Evolutionary conservation across 2,797 vertebrate species (phyloP), one percentile per base, ranked within the genome.

Genomic region (Rousettus madagascariensis): DNA sequence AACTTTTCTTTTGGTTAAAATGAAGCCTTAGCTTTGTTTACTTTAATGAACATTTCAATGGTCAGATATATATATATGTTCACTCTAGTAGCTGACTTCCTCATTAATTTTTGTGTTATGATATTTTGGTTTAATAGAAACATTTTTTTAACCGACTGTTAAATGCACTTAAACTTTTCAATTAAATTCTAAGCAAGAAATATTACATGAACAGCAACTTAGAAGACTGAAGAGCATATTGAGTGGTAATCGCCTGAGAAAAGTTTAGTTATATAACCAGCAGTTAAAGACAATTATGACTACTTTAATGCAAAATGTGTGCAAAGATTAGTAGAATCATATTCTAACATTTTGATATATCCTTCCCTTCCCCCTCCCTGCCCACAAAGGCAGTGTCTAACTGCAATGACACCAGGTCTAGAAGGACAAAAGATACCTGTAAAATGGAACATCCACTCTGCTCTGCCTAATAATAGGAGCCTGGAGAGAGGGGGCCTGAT

Each of bases 401-500:
- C 20, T 46, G 49, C 71, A 20, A 74, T 78, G 75, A 84, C 55
- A n/a, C 0, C 0, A 82, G 57, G 68, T 68, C 79, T 22, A 22
- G 33, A 33, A 82, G 51, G 43, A 96, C 74, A 92, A 75, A 97
- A 74, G 57, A 74, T 75, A 28, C 2, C 12, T 38, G 24, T 26
- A 41, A 93, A 57, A 75, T n/a, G 92, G 96, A 98, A 94, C 22
- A 79, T 85, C 65, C 57, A 77, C 78, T 30, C 51, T 13, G 55
- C 3, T 30, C 51, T 13, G 55, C 3, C 91, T 85, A 86, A 88
- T 92, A 89, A 78, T 17, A 38, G 66, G 65, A 88, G 15, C 33
- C 55, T 30, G 36, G 30, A 89, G 82, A 88, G 30, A 94, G 59
- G 72, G 43, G 61, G n/a, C 12, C 74, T 79, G 65, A 95, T 55